Evolutionary conservation across 2,888 invertebrate species (phyloP), one percentile per base, ranked within the genome.

Genomic region (Tenthredo distinguenda): DNA sequence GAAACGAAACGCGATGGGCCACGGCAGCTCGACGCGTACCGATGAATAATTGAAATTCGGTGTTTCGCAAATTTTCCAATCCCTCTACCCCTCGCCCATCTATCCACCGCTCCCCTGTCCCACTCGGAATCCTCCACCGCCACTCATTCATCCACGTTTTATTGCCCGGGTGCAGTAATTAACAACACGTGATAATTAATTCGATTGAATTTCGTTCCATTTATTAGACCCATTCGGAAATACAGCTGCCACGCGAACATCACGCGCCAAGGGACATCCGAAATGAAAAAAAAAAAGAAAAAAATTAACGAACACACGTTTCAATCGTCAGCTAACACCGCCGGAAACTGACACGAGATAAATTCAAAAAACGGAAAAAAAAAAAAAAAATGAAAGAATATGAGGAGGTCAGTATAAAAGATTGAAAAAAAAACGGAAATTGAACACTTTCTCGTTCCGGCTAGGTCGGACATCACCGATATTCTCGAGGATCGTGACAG

Each of bases 111-210:
- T 18, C 31, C 31, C 5, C 31, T 34, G 77, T 55, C 5, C 58
- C 79, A 55, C 79, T 55, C 79, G 37, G 68, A 31, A 37, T 83
- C 43, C 18, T 15, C 79, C 68, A 15, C 79, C 79, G 79, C 18
- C 79, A 62, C 68, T 86, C 79, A 43, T 76, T 76, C 82, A 85
- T 71, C 86, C 83, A 86, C 88, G 88, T 90, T 91, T 90, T 90
- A 90, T 91, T 89, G 89, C 86, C 87, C 87, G 89, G 90, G 89
- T 91, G 87, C 89, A 88, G 89, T 90, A 90, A 91, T 91, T 90
- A 91, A 91, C 90, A 91, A 90, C 89, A 90, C 84, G 87, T 88
- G 89, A 89, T 92, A 91, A 92, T 92, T 91, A 91, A 92, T 92
- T 91, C 88, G 89, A 92, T 91, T 89, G 90, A 90, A 90, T 90